Base-by-base conservation (phyloP, 2,113 vertebrate species). In the Bothrops jararaca region DNA sequence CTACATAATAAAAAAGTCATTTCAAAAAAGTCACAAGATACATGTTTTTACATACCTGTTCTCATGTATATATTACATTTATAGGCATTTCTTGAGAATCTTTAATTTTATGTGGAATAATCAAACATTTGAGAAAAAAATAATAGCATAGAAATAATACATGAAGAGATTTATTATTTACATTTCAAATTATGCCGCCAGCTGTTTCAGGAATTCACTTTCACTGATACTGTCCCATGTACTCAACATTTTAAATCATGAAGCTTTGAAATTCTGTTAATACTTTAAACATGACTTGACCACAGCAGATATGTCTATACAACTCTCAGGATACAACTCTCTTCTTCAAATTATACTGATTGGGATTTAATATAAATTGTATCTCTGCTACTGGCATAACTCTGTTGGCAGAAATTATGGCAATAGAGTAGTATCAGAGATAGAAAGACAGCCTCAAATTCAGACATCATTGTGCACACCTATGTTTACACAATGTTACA, bases 121-220 rank as follows among this genome's bases (percentile, higher is more conserved):
- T 54, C 0, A 88, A 39, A 29, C 13, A 23, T 48, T 7, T 4
- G 45, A 15, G 39, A 92, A 57, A 56, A 53, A 53, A 39, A 48
- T 74, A 53, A 42, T 3, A 0, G 23, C 0, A n/a, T 4, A 22
- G 48, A 57, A 10, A 0, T 6, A 4, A 74, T 89, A n/a, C 34
- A 10, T 12, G 1, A 39, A 39, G 29, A 90, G 5, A 86, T 29
- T 56, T 86, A 45, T 52, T 26, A 0, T 48, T 53, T 42, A 1
- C n/a, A 18, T 23, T 45, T 87, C 42, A 48, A 22, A 0, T 9
- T 0, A 92, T 54, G 54, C 26, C 48, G 85, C 26, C 7, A 56
- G 0, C 0, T 29, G 12, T 15, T 69, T 2, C 0, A 50, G 1
- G 0, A 18, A 4, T 11, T 92, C 0, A 0, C n/a, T 15, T 3